A percentile compares a stretch with the other conserved stretches of the same genome.
These are phyloP conservation scores for Noctuana brunneofusca DNA, from an alignment of 2,888 invertebrate species.

Conservation along the genomic window DNA sequence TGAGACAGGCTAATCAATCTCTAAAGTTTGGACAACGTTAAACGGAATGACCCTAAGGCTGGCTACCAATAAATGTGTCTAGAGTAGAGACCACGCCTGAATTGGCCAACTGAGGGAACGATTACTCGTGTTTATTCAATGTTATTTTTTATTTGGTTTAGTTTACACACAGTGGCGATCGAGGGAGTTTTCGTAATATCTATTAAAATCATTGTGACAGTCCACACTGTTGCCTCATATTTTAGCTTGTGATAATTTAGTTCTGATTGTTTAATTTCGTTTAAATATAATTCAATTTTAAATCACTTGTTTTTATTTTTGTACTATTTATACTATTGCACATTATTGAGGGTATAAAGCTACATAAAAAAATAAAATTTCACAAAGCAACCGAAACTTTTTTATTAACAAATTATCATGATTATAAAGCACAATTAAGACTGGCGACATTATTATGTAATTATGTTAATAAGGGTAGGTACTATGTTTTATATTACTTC, in stretches of 20 bases:
- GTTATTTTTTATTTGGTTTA: conserved; percentile 67
- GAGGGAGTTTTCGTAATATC: conserved; percentile 55
- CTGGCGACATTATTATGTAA: no score
- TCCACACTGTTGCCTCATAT: conserved; percentile 61
- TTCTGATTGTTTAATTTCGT: conserved; percentile 77
- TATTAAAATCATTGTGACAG: conserved; percentile 59
- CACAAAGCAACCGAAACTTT: no score
- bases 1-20: conserved; percentile 60
- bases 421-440: no score
- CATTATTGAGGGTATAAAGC: no score
- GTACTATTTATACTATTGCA: no score
- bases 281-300: conserved; percentile 76
- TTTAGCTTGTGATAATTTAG: conserved; percentile 73
- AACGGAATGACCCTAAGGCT: conserved; percentile 76
- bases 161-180: conserved; percentile 63
- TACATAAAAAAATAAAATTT: no score
- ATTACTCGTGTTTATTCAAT: conserved; percentile 64
- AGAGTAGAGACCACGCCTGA: conserved; percentile 66
- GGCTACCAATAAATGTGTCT: conserved; percentile 68
- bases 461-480: no score
- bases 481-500: no score
- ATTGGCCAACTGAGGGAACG: conserved; percentile 70
- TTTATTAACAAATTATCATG: no score
- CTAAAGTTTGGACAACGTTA: conserved; percentile 77
- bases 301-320: conserved; percentile 38